Conservation (phyloP, 2,888 invertebrate genomes). For the Aphidius colemani region DNA sequence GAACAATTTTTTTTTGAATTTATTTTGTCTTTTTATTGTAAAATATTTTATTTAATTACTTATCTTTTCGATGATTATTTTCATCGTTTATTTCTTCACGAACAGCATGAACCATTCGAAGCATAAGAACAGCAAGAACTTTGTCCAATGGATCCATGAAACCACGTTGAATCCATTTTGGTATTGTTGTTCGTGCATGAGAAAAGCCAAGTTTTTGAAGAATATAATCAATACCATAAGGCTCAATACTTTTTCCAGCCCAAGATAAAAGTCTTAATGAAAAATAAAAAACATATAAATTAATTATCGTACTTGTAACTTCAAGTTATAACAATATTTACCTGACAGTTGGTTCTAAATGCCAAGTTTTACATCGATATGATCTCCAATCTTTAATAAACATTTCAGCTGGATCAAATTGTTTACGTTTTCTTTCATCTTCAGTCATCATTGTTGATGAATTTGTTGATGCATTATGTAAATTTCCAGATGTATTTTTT, state of each 20-base stretch:
- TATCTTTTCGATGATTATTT: conserved; percentile 44
- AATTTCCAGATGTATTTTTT: conserved; percentile 40
- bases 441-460: conserved; percentile 42
- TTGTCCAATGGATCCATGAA: conserved; percentile 97
- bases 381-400: conserved; percentile 85
- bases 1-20: neutral
- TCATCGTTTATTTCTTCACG: conserved; percentile 56
- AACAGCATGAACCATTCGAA: conserved; percentile 68
- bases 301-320: neutral
- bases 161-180: conserved; percentile 98
- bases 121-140: conserved; percentile 79
- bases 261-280: conserved; percentile 72
- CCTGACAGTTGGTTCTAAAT: conserved; percentile 91
- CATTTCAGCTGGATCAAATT: conserved; percentile 65
- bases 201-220: conserved; percentile 96
- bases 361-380: conserved; percentile 95
- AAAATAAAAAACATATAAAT: conserved; percentile 2
- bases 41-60: conserved; percentile 32
- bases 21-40: conserved; percentile 3
- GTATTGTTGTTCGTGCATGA: conserved; percentile 97
- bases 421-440: conserved; percentile 58
- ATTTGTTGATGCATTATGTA: conserved; percentile 38
- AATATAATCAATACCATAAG: conserved; percentile 98
- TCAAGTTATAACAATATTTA: conserved; percentile 39
- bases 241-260: conserved; percentile 96